Percentiles rank a stretch among this genome's conserved stretches.
Evolutionary conservation across 2,888 invertebrate genomes (phyloP).

Genomic region (Aphelenchoides bicaudatus): DNA sequence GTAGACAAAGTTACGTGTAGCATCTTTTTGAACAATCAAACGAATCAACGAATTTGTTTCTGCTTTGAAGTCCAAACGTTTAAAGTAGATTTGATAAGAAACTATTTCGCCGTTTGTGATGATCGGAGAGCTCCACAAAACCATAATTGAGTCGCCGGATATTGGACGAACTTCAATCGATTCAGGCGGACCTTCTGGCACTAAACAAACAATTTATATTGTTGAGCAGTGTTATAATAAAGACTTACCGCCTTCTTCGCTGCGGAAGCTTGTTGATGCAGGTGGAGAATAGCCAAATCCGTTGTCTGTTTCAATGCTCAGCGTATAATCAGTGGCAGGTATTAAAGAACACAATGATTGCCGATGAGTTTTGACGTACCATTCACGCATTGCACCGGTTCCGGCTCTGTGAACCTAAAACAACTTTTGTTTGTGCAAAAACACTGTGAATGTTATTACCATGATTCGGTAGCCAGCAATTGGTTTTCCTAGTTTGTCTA

Average conservation of each 20-base stretch:
- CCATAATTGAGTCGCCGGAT: constrained; percentile 22
- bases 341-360: constrained; percentile 42
- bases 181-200: constrained; percentile 46
- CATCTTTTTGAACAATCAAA: constrained; percentile 31
- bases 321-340: constrained; percentile 38
- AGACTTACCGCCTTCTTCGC: constrained; percentile 40
- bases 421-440: constrained; percentile 1
- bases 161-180: constrained; percentile 35
- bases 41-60: constrained; percentile 23
- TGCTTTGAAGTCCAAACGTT: constrained; percentile 21
- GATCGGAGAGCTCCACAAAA: constrained; percentile 37
- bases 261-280: constrained; percentile 40
- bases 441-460: constrained; percentile 28
- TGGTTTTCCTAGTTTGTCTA: constrained; percentile 18
- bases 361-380: constrained; percentile 40
- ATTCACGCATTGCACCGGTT: constrained; percentile 36
- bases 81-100: constrained; percentile 39
- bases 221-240: background rate
- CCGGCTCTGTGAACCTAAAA: constrained; percentile 22
- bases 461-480: constrained; percentile 42
- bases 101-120: constrained; percentile 35
- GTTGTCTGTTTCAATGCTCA: constrained; percentile 48
- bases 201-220: constrained; percentile 29
- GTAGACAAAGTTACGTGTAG: constrained; percentile 36
- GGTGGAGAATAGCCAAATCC: constrained; percentile 51